Evolutionary conservation across 2,797 vertebrate species (phyloP).

Genomic region (Natrix natrix): DNA sequence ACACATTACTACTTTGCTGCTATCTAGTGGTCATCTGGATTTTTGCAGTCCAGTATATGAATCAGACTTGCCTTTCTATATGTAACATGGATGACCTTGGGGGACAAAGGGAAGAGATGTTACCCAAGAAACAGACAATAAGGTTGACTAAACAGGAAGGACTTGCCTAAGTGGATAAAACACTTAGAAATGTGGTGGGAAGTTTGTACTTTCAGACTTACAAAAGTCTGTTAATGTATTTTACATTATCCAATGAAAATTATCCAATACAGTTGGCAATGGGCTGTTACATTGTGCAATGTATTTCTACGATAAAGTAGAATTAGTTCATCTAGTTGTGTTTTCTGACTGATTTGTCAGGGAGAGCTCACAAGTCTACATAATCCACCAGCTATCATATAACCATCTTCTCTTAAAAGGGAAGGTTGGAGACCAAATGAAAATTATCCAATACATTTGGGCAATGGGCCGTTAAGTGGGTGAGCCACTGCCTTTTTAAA

Average conservation of each 20-base stretch:
- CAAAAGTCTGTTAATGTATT: neutral
- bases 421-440: neutral
- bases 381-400: neutral
- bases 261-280: no score
- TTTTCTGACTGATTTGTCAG: neutral
- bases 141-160: neutral
- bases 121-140: neutral
- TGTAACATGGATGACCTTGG: neutral
- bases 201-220: neutral
- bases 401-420: neutral
- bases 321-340: neutral
- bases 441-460: neutral
- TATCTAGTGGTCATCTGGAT: neutral
- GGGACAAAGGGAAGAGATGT: neutral
- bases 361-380: neutral
- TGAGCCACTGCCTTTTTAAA: neutral
- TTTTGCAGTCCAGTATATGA: neutral
- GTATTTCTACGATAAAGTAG: neutral
- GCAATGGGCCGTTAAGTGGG: neutral
- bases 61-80: neutral
- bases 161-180: neutral
- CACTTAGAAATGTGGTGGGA: neutral
- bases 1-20: neutral
- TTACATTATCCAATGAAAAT: neutral
- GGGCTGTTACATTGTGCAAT: neutral